Evolutionary conservation across 2,888 invertebrate species (phyloP).

Genomic region (Lysandra bellargus): DNA sequence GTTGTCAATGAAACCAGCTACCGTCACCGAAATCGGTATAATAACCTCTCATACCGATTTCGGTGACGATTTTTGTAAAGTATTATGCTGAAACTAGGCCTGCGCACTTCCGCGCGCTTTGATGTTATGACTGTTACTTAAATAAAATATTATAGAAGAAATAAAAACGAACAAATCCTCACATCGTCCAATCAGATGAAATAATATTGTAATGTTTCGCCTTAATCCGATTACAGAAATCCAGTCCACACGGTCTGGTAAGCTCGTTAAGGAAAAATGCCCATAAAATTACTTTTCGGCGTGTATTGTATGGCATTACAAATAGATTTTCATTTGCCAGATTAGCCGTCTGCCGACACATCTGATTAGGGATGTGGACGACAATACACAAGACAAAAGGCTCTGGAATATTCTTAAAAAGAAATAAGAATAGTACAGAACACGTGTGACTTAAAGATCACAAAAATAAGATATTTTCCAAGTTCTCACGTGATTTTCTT

Average conservation of each 20-base stretch:
- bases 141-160: neutral
- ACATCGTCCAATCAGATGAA: constrained; percentile 28
- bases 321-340: constrained; percentile 17
- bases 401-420: neutral
- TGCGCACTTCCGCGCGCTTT: too few relatives aligned
- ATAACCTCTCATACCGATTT: too few relatives aligned
- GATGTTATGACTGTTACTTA: too few relatives aligned
- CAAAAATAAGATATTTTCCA: neutral
- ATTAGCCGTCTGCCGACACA: neutral
- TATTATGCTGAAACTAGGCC: too few relatives aligned
- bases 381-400: neutral
- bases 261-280: constrained; percentile 41
- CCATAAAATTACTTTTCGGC: constrained; percentile 25
- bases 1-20: too few relatives aligned
- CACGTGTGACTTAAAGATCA: neutral
- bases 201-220: constrained; percentile 36
- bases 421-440: neutral
- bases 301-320: constrained; percentile 2
- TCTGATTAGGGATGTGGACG: constrained; percentile 14
- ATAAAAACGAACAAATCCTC: neutral
- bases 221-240: constrained; percentile 43
- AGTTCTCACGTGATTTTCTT: too few relatives aligned
- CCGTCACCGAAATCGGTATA: too few relatives aligned
- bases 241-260: constrained; percentile 41
- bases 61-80: too few relatives aligned